These are phyloP conservation scores for Eulemur mongoz DNA, from an alignment of 2,797 vertebrate genomes.

Conservation along the genomic window DNA sequence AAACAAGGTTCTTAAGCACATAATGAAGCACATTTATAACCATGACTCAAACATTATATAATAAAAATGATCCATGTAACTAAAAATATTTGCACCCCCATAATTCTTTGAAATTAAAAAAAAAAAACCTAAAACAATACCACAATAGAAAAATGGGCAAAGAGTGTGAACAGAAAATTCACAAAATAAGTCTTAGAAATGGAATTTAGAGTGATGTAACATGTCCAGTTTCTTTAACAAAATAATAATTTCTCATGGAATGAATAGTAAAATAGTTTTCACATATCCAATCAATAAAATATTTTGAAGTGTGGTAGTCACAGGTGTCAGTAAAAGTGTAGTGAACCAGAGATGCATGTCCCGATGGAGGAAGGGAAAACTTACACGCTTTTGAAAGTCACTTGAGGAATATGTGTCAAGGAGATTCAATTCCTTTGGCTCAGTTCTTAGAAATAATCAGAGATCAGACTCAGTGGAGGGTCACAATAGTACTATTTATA, in stretches of 20 bases:
- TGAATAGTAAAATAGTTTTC: neutral
- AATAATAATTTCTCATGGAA: neutral
- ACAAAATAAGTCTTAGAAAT: neutral
- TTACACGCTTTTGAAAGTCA: neutral
- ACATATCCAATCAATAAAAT: neutral
- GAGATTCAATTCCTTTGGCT: neutral
- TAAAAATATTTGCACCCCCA: too few relatives aligned
- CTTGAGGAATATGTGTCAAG: neutral
- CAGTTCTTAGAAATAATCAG: neutral
- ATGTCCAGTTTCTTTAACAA: neutral
- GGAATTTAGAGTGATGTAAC: neutral
- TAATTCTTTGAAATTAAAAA: too few relatives aligned
- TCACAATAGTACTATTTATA: neutral
- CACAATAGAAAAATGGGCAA: neutral
- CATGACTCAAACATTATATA: too few relatives aligned
- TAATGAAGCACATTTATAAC: neutral
- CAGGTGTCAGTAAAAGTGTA: neutral
- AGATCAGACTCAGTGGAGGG: neutral
- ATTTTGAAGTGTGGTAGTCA: neutral
- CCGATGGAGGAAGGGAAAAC: too few relatives aligned
- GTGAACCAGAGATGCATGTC: accelerated
- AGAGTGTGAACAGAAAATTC: neutral
- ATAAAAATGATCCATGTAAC: too few relatives aligned
- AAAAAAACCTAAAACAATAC: neutral
- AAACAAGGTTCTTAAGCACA: neutral